Evolutionary conservation across 2,113 vertebrate genomes (phyloP).

Genomic region (Sakesphorus luctuosus): DNA sequence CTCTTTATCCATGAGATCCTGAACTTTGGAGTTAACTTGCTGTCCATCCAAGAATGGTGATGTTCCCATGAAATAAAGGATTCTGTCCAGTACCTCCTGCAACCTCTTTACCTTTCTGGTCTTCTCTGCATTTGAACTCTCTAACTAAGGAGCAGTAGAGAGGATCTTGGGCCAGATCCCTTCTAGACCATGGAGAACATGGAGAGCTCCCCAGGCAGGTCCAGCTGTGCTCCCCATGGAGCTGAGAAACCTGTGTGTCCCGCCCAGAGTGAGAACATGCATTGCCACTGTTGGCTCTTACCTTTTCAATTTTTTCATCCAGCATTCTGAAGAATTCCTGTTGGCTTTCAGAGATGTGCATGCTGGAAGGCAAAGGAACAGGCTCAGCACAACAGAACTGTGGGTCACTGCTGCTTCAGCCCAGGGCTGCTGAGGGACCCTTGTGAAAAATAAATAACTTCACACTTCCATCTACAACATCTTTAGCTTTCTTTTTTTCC

Average conservation of each 20-base stretch:
- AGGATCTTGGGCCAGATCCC: background rate
- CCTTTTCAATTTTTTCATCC: conserved; percentile 99
- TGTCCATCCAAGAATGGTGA: background rate
- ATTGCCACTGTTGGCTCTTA: conserved; percentile 52
- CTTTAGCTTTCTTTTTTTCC: accelerated
- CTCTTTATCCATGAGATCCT: background rate
- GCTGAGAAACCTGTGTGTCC: background rate
- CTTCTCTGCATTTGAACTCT: background rate
- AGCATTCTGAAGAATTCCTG: conserved; percentile 99
- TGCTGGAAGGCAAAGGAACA: conserved; percentile 79
- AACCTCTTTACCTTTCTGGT: background rate
- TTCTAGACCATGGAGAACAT: background rate
- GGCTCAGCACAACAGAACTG: background rate
- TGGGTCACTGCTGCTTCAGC: background rate
- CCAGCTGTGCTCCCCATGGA: background rate
- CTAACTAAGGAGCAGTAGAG: background rate
- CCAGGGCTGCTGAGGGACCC: background rate
- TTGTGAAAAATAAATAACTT: background rate
- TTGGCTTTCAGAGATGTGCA: conserved; percentile 99
- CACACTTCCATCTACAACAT: background rate
- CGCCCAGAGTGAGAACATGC: accelerated
- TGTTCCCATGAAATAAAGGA: background rate
- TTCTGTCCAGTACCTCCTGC: background rate
- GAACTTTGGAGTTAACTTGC: background rate
- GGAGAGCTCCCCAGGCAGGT: background rate